These are phyloP conservation scores for Capitulum mitella DNA, from an alignment of 2,888 invertebrate species.

Conservation along the genomic window DNA sequence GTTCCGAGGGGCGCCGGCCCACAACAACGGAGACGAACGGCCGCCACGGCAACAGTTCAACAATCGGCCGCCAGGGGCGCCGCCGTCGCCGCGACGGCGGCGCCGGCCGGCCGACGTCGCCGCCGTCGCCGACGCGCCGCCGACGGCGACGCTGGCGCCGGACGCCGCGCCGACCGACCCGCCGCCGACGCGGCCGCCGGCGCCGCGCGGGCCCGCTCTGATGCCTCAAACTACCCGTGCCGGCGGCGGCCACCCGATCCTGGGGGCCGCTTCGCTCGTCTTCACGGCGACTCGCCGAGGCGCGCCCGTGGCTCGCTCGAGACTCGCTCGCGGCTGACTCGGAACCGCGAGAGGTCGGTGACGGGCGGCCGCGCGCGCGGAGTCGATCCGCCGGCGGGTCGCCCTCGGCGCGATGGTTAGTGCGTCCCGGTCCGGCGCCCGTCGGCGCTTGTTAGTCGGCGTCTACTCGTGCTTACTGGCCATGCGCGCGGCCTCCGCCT, in stretches of 20 bases:
- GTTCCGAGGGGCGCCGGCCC: not conserved
- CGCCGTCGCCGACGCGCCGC: too few species aligned
- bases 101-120: not conserved
- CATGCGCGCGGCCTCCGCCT: not conserved
- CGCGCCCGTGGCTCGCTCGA: too few species aligned
- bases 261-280: too few species aligned
- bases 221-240: too few species aligned
- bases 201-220: too few species aligned
- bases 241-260: too few species aligned
- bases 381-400: too few species aligned
- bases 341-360: not conserved
- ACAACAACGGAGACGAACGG: not conserved
- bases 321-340: not conserved
- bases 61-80: not conserved
- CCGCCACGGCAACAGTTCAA: not conserved
- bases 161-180: too few species aligned
- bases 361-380: too few species aligned
- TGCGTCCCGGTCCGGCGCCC: not conserved
- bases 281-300: too few species aligned
- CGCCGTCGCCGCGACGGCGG: not conserved
- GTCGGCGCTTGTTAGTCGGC: not conserved
- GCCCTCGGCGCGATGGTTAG: not conserved
- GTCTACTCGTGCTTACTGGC: slow-evolving; percentile 17
- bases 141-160: too few species aligned
- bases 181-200: too few species aligned